A percentile compares a stretch with the other conserved stretches of the same genome.
Evolutionary conservation across 2,797 vertebrate species (phyloP).

Genomic region (Bradypodion pumilum): DNA sequence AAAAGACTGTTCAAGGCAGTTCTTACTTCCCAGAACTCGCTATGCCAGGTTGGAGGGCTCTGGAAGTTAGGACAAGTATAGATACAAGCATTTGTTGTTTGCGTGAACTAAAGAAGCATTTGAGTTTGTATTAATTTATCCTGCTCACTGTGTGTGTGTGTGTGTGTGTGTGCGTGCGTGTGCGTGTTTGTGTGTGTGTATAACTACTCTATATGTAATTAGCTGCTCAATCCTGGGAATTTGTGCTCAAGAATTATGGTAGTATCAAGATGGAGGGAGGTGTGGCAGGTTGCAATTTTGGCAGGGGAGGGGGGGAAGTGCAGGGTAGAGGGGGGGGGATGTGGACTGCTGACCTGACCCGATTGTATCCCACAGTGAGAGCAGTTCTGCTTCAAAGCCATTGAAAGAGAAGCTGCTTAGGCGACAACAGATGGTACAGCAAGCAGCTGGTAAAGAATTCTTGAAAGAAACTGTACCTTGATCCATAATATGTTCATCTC

Average conservation of each 20-base stretch:
- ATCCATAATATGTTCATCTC: constrained; percentile 51
- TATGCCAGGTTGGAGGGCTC: no score
- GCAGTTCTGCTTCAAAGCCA: constrained; percentile 73
- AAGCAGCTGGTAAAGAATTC: constrained; percentile 72
- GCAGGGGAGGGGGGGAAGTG: constrained; percentile 49
- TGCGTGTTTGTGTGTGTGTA: no score
- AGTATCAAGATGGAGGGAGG: constrained; percentile 56
- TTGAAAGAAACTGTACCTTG: constrained; percentile 60
- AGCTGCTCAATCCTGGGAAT: constrained; percentile 48
- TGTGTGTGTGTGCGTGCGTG: no score
- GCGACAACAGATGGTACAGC: constrained; percentile 77
- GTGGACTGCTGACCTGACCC: constrained; percentile 72
- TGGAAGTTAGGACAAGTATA: no score
- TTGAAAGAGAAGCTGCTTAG: constrained; percentile 73
- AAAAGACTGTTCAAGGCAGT: no score
- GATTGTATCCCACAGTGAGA: constrained; percentile 75
- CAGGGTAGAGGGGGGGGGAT: background rate
- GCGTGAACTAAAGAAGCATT: background rate
- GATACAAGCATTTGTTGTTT: background rate
- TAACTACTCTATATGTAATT: constrained; percentile 1
- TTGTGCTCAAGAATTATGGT: constrained; percentile 63
- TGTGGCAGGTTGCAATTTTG: constrained; percentile 67
- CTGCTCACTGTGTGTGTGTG: no score
- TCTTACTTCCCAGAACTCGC: no score
- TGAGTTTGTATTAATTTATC: constrained; percentile 6